Evolutionary conservation across 2,888 invertebrate genomes (phyloP), one percentile per base, ranked within the genome.

Genomic region (Alsophila aescularia): DNA sequence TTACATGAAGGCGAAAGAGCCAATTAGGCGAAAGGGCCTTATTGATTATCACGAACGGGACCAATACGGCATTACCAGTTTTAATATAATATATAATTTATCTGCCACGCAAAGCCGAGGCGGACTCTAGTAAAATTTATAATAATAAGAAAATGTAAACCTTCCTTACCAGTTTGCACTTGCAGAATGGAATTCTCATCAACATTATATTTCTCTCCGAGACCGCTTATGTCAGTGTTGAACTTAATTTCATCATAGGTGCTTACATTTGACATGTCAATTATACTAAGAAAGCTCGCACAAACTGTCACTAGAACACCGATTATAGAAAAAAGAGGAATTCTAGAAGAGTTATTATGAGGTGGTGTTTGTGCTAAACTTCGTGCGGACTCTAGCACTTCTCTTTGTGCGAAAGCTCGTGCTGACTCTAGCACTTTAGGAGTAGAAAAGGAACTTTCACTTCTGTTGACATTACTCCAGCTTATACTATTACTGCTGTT

Each of bases 101-200:
- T n/a, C n/a, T n/a, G n/a, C n/a, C n/a, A n/a, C n/a, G n/a, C 6
- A 21, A 21, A 21, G 21, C 4, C 6, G 21, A n/a, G n/a, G n/a
- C n/a, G n/a, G n/a, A n/a, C n/a, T n/a, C n/a, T 6, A 21, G 21
- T 21, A 21, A 21, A 21, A 6, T 3, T 21, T 5, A 21, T 21
- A 27, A 9, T 8, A 2, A 27, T 27, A 9, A 9, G 9, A 6
- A 29, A 29, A 29, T 2, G 41, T 9, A 21, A n/a, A n/a, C 24
- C 5, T n/a, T n/a, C 9, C 75, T 78, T 69, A 90, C 90, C 91
- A 67, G 76, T 70, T 75, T 81, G 77, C 31, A 90, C 68, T 69
- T 83, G 76, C 34, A 89, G 66, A 50, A 90, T 79, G 10, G 84
- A 75, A 64, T 86, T 66, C 50, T 73, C 70, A 67, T 73, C 75